Conservation (phyloP, 2,113 vertebrate genomes). For the Pollimyrus isidori region DNA sequence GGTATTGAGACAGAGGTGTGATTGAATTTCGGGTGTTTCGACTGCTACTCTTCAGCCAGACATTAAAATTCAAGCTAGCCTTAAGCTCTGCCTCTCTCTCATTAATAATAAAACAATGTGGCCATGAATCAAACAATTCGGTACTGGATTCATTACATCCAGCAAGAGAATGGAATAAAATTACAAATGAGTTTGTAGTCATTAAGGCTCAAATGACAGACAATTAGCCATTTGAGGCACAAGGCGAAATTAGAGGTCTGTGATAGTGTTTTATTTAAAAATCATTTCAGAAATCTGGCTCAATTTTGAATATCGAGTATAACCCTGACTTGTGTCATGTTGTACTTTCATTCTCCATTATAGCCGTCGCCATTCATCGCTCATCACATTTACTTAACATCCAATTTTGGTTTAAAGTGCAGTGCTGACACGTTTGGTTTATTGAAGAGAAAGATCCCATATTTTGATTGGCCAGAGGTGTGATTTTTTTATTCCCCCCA, state of each 20-base stretch:
- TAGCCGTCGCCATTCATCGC: background rate
- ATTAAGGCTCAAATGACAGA: conserved; percentile 12
- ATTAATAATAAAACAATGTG: conserved; percentile 28
- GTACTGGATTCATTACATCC: conserved; percentile 20
- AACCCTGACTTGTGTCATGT: background rate
- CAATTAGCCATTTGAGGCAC: conserved; percentile 15
- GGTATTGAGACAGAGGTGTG: conserved; percentile 13
- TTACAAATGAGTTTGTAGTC: conserved; percentile 17
- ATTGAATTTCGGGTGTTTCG: conserved; percentile 25
- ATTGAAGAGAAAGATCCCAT: background rate
- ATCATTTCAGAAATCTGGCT: conserved; percentile 1
- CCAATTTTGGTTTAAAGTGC: background rate
- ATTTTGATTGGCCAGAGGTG: background rate
- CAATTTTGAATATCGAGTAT: background rate
- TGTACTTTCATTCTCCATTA: background rate
- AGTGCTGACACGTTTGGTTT: background rate
- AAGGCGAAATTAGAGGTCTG: background rate
- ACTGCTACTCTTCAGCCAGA: conserved; percentile 17
- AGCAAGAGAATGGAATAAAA: conserved; percentile 1
- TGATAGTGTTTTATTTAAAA: background rate
- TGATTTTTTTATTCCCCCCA: background rate
- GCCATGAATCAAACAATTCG: conserved; percentile 13
- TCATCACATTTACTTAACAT: background rate
- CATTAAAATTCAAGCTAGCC: conserved; percentile 29
- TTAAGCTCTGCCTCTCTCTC: conserved; percentile 19